These are phyloP conservation scores for Deroplatys truncata DNA, from an alignment of 2,888 invertebrate genomes.

Conservation along the genomic window DNA sequence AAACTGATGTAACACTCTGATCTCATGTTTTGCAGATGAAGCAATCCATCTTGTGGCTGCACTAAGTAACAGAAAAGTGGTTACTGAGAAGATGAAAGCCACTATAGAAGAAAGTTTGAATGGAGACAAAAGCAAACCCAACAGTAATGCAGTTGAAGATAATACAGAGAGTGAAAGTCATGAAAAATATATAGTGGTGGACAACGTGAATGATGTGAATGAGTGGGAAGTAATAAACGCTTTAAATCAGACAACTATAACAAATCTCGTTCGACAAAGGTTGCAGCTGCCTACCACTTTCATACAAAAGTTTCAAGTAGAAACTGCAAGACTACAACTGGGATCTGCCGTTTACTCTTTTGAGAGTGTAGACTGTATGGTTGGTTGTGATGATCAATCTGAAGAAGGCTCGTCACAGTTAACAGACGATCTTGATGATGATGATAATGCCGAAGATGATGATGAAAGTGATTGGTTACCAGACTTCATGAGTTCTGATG, in stretches of 20 bases:
- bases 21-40: background rate
- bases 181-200: background rate
- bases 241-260: background rate
- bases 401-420: background rate
- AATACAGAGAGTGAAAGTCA: background rate
- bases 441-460: background rate
- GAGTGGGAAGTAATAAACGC: background rate
- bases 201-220: background rate
- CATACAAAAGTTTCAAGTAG: constrained; percentile 27
- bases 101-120: background rate
- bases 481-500: background rate
- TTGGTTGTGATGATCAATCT: constrained; percentile 21
- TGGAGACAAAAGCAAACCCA: background rate
- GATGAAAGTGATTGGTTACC: background rate
- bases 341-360: constrained; percentile 13
- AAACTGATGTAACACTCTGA: background rate
- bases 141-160: background rate
- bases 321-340: constrained; percentile 28
- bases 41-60: background rate
- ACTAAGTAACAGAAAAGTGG: background rate
- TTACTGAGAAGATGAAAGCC: background rate
- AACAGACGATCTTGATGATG: constrained; percentile 2
- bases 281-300: constrained; percentile 27
- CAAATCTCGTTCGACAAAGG: background rate
- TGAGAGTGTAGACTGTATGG: constrained; percentile 27